phyloP scores from a whole-genome alignment of 2,797 vertebrate genomes.

The Ctenopoma kingsleyae region DNA sequence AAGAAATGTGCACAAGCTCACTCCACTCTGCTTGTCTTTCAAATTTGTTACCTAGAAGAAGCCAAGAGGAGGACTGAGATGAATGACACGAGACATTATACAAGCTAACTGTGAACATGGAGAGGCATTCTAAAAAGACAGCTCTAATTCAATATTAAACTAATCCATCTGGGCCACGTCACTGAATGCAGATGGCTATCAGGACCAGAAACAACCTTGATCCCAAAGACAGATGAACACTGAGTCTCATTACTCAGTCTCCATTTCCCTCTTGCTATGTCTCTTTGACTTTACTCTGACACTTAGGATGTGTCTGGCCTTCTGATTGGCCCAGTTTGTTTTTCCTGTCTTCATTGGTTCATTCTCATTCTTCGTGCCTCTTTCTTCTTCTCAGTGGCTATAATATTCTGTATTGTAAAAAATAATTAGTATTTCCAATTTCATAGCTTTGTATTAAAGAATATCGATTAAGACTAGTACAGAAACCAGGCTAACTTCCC shows the following conservation, averaged over 20 bases:
- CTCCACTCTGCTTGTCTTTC: slow-evolving; percentile 7
- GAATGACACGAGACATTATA: slow-evolving; percentile 63
- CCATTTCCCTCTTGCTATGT: slow-evolving; percentile 24
- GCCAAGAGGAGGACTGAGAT: slow-evolving; percentile 27
- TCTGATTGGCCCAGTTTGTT: slow-evolving; percentile 36
- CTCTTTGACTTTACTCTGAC: slow-evolving; percentile 42
- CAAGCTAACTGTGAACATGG: slow-evolving; percentile 59
- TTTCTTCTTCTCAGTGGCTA: slow-evolving; percentile 18
- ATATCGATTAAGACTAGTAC: slow-evolving; percentile 6
- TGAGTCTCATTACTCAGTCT: slow-evolving; percentile 61
- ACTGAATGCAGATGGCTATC: slow-evolving; percentile 75
- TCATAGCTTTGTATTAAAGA: slow-evolving; percentile 31
- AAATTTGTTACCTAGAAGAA: slow-evolving; percentile 13
- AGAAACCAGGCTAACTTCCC: slow-evolving; percentile 21
- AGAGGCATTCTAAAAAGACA: slow-evolving; percentile 64
- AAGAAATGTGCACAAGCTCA: neutral
- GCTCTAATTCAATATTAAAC: slow-evolving; percentile 82
- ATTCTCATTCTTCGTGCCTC: slow-evolving; percentile 11
- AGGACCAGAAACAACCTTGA: slow-evolving; percentile 75
- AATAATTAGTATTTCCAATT: slow-evolving; percentile 37
- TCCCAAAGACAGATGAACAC: slow-evolving; percentile 61
- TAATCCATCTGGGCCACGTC: slow-evolving; percentile 78
- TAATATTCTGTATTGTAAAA: slow-evolving; percentile 37
- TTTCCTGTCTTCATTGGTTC: slow-evolving; percentile 18
- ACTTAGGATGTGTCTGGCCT: slow-evolving; percentile 24